These are phyloP conservation scores for Lethocerus indicus DNA, from an alignment of 1,140 invertebrate genomes.

Conservation along the genomic window DNA sequence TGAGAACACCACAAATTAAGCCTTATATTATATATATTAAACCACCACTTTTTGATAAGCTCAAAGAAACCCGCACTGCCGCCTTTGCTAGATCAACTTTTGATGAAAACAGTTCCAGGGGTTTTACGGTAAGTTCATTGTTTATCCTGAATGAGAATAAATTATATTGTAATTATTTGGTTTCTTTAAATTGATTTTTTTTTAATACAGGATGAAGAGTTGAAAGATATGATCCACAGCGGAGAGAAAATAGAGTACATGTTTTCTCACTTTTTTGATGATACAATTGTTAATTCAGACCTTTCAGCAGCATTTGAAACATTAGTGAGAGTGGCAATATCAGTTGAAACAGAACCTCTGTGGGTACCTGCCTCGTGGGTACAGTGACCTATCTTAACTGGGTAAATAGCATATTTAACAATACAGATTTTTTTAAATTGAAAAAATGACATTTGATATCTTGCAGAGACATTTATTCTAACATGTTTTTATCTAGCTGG, in stretches of 20 bases:
- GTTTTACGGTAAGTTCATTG: conserved; percentile 58
- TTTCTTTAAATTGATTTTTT: conserved; percentile 11
- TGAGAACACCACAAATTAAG: conserved; percentile 78
- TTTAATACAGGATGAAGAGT: conserved; percentile 71
- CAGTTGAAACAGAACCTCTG: conserved; percentile 80
- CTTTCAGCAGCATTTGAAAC: conserved; percentile 73
- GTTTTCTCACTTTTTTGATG: conserved; percentile 91
- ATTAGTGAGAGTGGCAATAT: conserved; percentile 60
- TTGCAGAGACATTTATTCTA: too few species aligned
- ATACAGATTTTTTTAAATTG: too few species aligned
- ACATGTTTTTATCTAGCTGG: too few species aligned
- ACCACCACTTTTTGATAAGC: conserved; percentile 67
- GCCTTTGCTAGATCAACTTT: conserved; percentile 74
- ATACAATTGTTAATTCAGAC: conserved; percentile 81
- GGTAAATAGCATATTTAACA: too few species aligned
- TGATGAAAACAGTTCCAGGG: conserved; percentile 71
- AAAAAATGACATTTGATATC: too few species aligned
- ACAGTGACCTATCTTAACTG: conserved; percentile 37
- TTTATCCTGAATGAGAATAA: not conserved
- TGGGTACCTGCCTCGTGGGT: conserved; percentile 96
- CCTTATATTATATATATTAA: conserved; percentile 91
- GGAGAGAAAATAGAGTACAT: conserved; percentile 81
- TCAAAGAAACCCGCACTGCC: conserved; percentile 67
- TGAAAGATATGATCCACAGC: conserved; percentile 73
- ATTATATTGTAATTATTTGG: conserved; percentile 8